Evolutionary conservation across 2,113 vertebrate genomes (phyloP).

Genomic region (Pipra filicauda): DNA sequence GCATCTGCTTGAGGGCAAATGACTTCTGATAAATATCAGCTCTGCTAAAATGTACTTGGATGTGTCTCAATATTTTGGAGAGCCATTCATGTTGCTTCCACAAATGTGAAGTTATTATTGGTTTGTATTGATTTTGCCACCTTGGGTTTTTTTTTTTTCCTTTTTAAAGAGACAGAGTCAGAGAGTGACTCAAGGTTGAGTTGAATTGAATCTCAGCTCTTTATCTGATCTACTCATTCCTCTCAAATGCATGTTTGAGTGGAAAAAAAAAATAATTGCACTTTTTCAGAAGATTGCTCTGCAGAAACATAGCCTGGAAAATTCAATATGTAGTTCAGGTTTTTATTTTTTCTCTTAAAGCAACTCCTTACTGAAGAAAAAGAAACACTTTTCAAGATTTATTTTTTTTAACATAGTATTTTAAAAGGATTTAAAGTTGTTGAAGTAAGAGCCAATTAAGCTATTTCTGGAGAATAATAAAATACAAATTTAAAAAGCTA

Average conservation of each 20-base stretch:
- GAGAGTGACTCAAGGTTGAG: constrained; percentile 81
- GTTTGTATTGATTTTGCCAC: constrained; percentile 88
- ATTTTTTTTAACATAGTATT: background rate
- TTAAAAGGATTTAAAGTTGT: constrained; percentile 46
- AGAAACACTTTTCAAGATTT: constrained; percentile 30
- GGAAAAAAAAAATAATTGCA: constrained; percentile 77
- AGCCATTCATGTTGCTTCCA: constrained; percentile 88
- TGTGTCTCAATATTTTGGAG: constrained; percentile 92
- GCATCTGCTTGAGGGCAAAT: constrained; percentile 89
- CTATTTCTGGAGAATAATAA: background rate
- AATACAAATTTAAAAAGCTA: background rate
- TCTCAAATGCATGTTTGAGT: constrained; percentile 82
- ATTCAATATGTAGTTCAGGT: constrained; percentile 75
- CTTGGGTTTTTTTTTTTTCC: constrained; percentile 56
- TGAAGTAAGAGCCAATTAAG: constrained; percentile 37
- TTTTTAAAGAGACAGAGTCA: constrained; percentile 77
- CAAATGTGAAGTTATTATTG: constrained; percentile 90
- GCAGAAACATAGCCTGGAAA: constrained; percentile 75
- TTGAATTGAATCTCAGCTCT: constrained; percentile 81
- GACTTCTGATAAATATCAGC: constrained; percentile 92
- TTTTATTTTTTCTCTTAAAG: constrained; percentile 68
- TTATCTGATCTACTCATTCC: constrained; percentile 84
- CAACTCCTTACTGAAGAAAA: constrained; percentile 20
- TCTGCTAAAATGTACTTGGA: constrained; percentile 87
- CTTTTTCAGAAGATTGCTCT: constrained; percentile 78